Evolutionary conservation across 2,888 invertebrate genomes (phyloP).

Genomic region (Hirtodrosophila histrioides): DNA sequence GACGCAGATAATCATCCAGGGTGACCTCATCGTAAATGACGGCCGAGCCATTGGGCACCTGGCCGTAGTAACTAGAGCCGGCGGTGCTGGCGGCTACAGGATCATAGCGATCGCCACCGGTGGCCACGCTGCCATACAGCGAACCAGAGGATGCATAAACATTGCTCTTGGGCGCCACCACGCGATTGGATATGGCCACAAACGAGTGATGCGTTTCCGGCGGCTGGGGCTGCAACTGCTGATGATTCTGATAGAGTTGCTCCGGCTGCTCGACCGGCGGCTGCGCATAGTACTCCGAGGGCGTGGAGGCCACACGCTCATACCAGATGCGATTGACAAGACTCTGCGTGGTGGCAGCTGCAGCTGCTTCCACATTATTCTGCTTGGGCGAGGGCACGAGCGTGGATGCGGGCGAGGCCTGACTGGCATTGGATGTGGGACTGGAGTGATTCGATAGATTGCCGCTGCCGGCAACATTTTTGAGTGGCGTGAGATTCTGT

Average conservation of each 20-base stretch:
- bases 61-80: conserved; percentile 82
- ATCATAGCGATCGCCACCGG: conserved; percentile 78
- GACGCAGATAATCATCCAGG: conserved; percentile 84
- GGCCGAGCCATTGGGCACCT: conserved; percentile 74
- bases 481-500: conserved; percentile 81
- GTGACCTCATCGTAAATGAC: conserved; percentile 84
- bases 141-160: conserved; percentile 72
- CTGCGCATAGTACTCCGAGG: conserved; percentile 79
- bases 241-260: conserved; percentile 77
- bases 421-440: conserved; percentile 60
- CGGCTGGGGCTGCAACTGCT: conserved; percentile 6
- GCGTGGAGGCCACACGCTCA: conserved; percentile 81
- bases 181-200: conserved; percentile 83
- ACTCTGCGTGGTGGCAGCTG: conserved; percentile 59
- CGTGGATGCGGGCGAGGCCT: conserved; percentile 30
- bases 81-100: conserved; percentile 81
- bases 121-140: conserved; percentile 73
- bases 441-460: conserved; percentile 62
- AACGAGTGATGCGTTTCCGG: conserved; percentile 80
- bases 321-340: conserved; percentile 86
- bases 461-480: conserved; percentile 49
- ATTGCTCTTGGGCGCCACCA: conserved; percentile 70
- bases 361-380: conserved; percentile 76
- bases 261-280: conserved; percentile 65
- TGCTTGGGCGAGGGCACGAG: conserved; percentile 63